These are phyloP conservation scores for Nymphalis urticae DNA, from an alignment of 2,888 invertebrate genomes.

Conservation along the genomic window DNA sequence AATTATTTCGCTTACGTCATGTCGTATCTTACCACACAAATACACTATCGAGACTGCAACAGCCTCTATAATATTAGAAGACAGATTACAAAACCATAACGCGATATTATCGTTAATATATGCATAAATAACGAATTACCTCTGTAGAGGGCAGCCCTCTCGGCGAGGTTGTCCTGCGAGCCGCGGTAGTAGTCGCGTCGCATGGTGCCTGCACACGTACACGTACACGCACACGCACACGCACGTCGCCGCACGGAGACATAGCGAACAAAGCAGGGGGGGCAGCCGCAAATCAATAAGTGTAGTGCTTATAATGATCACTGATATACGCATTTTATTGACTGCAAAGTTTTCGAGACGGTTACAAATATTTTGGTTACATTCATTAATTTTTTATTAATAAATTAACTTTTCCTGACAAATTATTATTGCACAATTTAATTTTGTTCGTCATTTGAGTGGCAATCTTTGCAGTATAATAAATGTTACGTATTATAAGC, in stretches of 20 bases:
- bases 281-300: slow-evolving; percentile 25
- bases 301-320: slow-evolving; percentile 25
- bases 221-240: slow-evolving; percentile 17
- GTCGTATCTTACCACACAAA: neutral
- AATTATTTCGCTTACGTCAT: neutral
- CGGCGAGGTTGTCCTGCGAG: slow-evolving; percentile 93
- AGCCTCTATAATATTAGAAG: too few species aligned
- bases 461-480: neutral
- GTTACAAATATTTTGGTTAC: too few species aligned
- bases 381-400: too few species aligned
- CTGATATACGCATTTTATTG: neutral
- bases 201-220: slow-evolving; percentile 77
- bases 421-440: neutral
- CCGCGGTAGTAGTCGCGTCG: slow-evolving; percentile 95
- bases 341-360: neutral
- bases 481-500: slow-evolving; percentile 3
- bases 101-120: too few species aligned
- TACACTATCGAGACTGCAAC: neutral
- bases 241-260: slow-evolving; percentile 6
- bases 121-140: slow-evolving; percentile 73
- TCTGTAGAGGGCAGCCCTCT: slow-evolving; percentile 86
- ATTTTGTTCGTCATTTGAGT: neutral
- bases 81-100: too few species aligned
- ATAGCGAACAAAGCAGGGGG: slow-evolving; percentile 10
- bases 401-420: too few species aligned